Base-by-base conservation (phyloP, 2,113 vertebrate species). In the Phrynocephalus versicolor region DNA sequence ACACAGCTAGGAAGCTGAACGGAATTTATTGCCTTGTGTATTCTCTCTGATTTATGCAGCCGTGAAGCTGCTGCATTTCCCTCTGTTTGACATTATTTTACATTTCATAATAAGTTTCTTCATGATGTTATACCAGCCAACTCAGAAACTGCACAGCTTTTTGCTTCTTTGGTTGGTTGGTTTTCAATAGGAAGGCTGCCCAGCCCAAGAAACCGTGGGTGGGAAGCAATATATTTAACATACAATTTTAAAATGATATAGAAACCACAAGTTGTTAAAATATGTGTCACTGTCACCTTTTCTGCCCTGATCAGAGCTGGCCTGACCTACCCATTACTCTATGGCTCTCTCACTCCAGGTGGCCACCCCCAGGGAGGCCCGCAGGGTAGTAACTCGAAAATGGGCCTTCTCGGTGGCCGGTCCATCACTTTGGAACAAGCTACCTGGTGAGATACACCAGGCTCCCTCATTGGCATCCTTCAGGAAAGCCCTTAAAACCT, bases 21-120 rank as follows among this genome's bases (percentile, higher is more conserved):
- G 83, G 75, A 93, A 94, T 95, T 94, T 94, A 94, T 95, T 93
- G 89, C 92, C 83, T 94, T 92, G 90, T 1, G 81, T 90, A 85
- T 94, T 94, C 83, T 89, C 85, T 77, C 88, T 94, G 94, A 95
- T 95, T 95, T 95, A 94, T 94, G 94, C 91, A 94, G 93, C 93
- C 93, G 88, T 90, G 33, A 92, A 79, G 89, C 91, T 94, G 90
- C 92, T 94, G 92, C 92, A 87, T 93, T 93, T 95, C 85, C 85
- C 85, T 91, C 89, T 90, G 84, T 94, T 94, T 94, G 92, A 93
- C 91, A 93, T 88, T 94, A 93, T 87, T 93, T 95, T 95, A 82
- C 87, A 92, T 88, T 91, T 90, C 1, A 0, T 88, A 92, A 85
- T 87, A 87, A 91, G 94, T 93, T 92, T 94, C 94, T 94, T 93